Evolutionary conservation across 2,113 vertebrate genomes (phyloP).

Genomic region (Pseudopodoces humilis): DNA sequence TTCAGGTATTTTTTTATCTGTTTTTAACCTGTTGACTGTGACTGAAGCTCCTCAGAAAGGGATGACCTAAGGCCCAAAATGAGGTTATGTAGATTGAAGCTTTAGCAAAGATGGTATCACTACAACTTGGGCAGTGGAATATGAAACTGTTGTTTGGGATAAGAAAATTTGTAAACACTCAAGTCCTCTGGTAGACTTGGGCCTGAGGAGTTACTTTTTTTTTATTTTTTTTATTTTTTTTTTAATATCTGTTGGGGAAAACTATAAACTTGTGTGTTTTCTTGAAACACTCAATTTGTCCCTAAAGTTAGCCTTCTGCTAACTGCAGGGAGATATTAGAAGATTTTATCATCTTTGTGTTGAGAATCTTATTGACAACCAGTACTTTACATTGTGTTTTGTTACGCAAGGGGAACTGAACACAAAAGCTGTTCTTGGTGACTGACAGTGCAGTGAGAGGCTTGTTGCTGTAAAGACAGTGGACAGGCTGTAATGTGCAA

Average conservation of each 20-base stretch:
- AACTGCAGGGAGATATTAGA: background rate
- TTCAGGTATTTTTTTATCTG: background rate
- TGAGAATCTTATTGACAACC: background rate
- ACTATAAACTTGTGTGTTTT: background rate
- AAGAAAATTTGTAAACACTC: background rate
- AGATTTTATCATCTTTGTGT: background rate
- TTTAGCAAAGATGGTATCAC: rapidly evolving
- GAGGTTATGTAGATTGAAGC: background rate
- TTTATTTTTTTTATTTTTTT: no score
- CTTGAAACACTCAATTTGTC: background rate
- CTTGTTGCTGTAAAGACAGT: background rate
- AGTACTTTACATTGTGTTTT: rapidly evolving
- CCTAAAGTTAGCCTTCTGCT: background rate
- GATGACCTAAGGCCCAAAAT: background rate
- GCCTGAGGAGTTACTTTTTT: background rate
- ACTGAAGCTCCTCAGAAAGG: background rate
- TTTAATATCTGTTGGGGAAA: background rate
- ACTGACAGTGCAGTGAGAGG: background rate
- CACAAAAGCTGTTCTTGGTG: background rate
- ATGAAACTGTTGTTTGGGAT: background rate
- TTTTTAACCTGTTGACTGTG: background rate
- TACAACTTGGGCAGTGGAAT: background rate
- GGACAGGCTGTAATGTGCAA: background rate
- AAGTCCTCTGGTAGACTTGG: background rate
- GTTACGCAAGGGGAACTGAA: background rate